phyloP scores from a whole-genome alignment of 2,888 invertebrate genomes.

The Xestia c-nigrum region DNA sequence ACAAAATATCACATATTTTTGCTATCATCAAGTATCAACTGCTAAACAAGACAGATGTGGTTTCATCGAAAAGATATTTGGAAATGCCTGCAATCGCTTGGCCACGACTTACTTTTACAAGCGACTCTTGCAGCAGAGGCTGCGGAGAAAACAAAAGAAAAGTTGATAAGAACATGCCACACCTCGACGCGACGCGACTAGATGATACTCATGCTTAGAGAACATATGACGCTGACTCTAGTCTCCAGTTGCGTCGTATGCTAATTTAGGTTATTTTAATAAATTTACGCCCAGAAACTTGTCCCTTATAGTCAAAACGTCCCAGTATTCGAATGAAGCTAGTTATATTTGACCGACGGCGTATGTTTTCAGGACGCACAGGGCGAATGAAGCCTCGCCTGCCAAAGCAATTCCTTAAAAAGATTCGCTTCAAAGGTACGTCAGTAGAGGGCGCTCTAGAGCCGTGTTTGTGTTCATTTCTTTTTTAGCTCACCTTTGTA shows the following conservation, averaged over 20 bases:
- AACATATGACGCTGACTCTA: not conserved
- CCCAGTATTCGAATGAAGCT: not conserved
- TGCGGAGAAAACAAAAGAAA: not conserved
- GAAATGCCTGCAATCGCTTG: not conserved
- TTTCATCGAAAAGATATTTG: not conserved
- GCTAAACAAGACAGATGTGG: not conserved
- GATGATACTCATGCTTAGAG: not conserved
- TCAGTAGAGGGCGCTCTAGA: conserved; percentile 81
- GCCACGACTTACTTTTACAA: not conserved
- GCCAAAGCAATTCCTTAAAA: conserved; percentile 86
- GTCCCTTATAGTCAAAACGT: not conserved
- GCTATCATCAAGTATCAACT: not conserved
- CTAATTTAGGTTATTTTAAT: not conserved
- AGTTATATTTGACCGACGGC: conserved; percentile 53
- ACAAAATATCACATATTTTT: not conserved
- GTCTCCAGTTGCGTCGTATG: not conserved
- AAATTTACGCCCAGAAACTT: not conserved
- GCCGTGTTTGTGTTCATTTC: conserved; percentile 50
- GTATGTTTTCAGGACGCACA: conserved; percentile 82
- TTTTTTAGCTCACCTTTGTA: conserved; percentile 55
- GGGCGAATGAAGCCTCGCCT: conserved; percentile 83
- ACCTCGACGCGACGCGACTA: not conserved
- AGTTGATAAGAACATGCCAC: not conserved
- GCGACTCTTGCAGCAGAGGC: not conserved
- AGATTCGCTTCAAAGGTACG: conserved; percentile 88